phyloP scores from a whole-genome alignment of 1,140 invertebrate species.

The Drosophila pseudoananassae region DNA sequence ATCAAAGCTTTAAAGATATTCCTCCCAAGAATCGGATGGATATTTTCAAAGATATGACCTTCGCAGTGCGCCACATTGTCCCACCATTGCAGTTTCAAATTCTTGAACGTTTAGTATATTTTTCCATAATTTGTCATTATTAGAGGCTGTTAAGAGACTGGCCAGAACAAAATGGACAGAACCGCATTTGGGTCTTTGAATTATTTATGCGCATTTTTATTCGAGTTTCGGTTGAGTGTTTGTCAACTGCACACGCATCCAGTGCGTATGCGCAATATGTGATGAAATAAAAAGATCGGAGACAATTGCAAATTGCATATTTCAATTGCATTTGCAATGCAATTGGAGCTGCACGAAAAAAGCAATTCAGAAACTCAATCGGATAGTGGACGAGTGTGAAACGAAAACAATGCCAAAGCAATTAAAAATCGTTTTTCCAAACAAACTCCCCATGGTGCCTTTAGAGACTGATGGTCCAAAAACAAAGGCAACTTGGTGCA shows the following conservation, averaged over 20 bases:
- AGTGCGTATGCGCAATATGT: constrained; percentile 24
- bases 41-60: too few relatives aligned
- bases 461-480: constrained; percentile 2
- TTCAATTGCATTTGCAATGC: constrained; percentile 42
- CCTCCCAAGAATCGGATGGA: too few relatives aligned
- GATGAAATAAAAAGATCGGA: constrained; percentile 9
- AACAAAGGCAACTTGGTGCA: not conserved
- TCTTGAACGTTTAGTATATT: constrained; percentile 4
- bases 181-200: constrained; percentile 13
- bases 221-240: constrained; percentile 51
- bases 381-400: constrained; percentile 19
- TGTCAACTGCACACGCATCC: constrained; percentile 60
- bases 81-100: not conserved
- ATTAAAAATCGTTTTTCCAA: constrained; percentile 54
- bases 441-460: constrained; percentile 31
- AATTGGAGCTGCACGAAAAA: constrained; percentile 27
- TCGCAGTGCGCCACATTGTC: too few relatives aligned
- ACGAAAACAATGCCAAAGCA: constrained; percentile 59
- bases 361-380: constrained; percentile 13
- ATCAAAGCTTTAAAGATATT: too few relatives aligned
- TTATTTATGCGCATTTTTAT: constrained; percentile 74
- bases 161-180: constrained; percentile 11
- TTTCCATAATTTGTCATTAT: constrained; percentile 5
- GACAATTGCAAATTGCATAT: constrained; percentile 57
- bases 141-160: constrained; percentile 32